Base-by-base conservation (phyloP, 2,888 invertebrate species). In the Mimumesa dahlbomi region DNA sequence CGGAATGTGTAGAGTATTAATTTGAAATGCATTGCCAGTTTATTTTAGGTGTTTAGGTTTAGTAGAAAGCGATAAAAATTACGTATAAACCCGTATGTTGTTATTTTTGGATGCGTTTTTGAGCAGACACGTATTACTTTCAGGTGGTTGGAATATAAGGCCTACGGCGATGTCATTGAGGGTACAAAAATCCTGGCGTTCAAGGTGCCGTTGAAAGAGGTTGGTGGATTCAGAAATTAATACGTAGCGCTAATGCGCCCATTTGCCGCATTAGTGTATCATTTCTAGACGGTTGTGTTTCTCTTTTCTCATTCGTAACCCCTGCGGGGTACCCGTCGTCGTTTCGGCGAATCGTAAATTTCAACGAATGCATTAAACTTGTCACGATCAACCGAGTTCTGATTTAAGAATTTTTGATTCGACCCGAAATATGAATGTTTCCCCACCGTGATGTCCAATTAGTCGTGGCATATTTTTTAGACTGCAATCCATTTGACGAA, bases 121-220 rank as follows among this genome's bases (percentile, higher is more conserved):
- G n/a, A n/a, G n/a, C n/a, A n/a, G 45, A n/a, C 13, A 5, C 1
- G 36, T 56, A 13, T 53, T 43, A 31, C 36, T 91, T 92, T 52
- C 89, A 94, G 94, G 84, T 94, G 94, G 94, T 85, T 91, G 79
- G 89, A 91, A 5, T 94, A 94, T 85, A 91, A 90, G 79, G 89
- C 93, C 9, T 90, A 92, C 84, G 95, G 95, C 25, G 89, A 91
- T 49, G 90, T 92, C 16, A 93, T 95, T 56, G 90, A 91, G 63
- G 93, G 93, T 14, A 95, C 95, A 2, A 92, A 92, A 74, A 92
- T 96, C 76, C 90, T 95, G 80, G 92, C 94, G 68, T 95, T 95
- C 87, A 95, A 95, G 90, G 94, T 94, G 25, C 95, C 95, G 2
- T 87, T 93, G 58, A 91, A 91, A 80, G 87, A 91, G 87, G 92